Evolutionary conservation across 2,888 invertebrate species (phyloP).

Genomic region (Celastrina argiolus): DNA sequence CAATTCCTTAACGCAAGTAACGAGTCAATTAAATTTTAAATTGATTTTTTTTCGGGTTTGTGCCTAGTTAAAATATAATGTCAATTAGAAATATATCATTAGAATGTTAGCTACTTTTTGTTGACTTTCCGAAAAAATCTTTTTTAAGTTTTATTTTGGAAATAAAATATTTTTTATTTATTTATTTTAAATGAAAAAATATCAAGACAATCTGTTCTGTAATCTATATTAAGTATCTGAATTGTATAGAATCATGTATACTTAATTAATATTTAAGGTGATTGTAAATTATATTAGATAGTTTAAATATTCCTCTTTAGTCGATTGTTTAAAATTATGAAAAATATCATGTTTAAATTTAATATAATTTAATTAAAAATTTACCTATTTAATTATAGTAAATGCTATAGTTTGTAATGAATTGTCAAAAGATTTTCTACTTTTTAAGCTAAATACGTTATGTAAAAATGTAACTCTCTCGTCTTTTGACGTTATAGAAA

Average conservation of each 20-base stretch:
- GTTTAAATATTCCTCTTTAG: constrained; percentile 2
- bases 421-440: constrained; percentile 4
- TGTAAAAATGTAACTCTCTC: constrained; percentile 11
- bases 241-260: constrained; percentile 9
- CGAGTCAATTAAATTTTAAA: too few relatives aligned
- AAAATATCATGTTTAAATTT: constrained; percentile 5
- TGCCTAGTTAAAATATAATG: too few relatives aligned
- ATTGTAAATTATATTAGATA: constrained; percentile 14
- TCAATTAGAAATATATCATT: too few relatives aligned
- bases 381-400: constrained; percentile 5
- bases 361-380: constrained; percentile 10
- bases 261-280: neutral
- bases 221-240: neutral
- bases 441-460: constrained; percentile 13
- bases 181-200: neutral
- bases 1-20: too few relatives aligned
- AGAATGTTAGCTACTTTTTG: neutral
- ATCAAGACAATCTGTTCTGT: constrained; percentile 10
- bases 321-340: constrained; percentile 11
- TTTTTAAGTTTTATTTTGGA: neutral
- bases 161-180: too few relatives aligned
- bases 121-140: neutral
- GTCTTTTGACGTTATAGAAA: constrained; percentile 1
- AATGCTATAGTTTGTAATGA: neutral
- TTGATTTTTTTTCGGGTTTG: too few relatives aligned